phyloP scores from a whole-genome alignment of 2,797 vertebrate genomes.

The Gymnothorax reevesii region DNA sequence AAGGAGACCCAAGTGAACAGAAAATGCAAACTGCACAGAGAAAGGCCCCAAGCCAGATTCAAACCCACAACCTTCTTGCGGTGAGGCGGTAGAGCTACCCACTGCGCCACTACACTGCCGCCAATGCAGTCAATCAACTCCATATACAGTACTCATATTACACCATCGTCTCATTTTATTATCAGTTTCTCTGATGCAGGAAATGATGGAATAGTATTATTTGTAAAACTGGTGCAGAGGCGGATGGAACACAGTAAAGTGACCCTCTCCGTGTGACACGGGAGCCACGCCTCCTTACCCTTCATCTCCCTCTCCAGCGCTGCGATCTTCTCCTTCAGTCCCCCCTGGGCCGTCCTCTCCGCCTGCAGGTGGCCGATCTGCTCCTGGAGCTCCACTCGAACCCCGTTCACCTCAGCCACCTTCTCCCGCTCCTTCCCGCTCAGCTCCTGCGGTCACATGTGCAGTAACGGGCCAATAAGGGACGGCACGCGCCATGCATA shows the following conservation, averaged over 20 bases:
- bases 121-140: neutral
- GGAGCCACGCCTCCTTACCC: constrained; percentile 64
- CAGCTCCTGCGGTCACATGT: constrained; percentile 73
- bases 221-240: neutral
- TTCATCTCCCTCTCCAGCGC: constrained; percentile 89
- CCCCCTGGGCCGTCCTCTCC: constrained; percentile 78
- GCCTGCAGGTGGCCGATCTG: constrained; percentile 86
- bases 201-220: neutral
- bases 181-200: neutral
- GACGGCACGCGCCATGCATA: neutral
- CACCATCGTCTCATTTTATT: neutral
- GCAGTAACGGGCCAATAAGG: neutral
- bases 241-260: neutral
- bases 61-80: too few species aligned
- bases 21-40: too few species aligned
- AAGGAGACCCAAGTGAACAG: too few species aligned
- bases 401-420: constrained; percentile 78
- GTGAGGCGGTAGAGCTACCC: too few species aligned
- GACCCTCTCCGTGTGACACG: neutral
- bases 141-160: neutral
- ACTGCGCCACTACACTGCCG: too few species aligned
- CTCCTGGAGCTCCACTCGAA: constrained; percentile 87
- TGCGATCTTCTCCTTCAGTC: constrained; percentile 82
- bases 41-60: too few species aligned
- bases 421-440: constrained; percentile 87